These are phyloP conservation scores for Leuciscus waleckii DNA, from an alignment of 2,797 vertebrate species.

Conservation along the genomic window DNA sequence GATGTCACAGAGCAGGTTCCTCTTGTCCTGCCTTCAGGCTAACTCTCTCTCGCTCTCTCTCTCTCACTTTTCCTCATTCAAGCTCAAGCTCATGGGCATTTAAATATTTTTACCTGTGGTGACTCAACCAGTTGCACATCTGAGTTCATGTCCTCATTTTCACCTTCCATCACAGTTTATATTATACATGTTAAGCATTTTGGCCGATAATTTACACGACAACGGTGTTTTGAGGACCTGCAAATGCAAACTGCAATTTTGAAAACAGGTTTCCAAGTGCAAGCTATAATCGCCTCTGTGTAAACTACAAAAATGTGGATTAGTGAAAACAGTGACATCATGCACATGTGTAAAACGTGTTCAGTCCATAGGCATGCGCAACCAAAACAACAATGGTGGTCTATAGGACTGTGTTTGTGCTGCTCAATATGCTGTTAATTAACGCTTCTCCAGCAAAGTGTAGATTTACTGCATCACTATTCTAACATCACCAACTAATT, in stretches of 20 bases:
- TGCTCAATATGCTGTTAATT: no score
- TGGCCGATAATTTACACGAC: not conserved
- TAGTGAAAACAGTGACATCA: not conserved
- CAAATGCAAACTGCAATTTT: not conserved
- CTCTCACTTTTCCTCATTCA: not conserved
- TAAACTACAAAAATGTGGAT: not conserved
- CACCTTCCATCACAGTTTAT: not conserved
- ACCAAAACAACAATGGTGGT: not conserved
- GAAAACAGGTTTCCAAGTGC: not conserved
- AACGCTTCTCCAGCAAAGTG: no score
- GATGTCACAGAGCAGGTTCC: conserved; percentile 70
- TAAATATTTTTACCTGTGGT: conserved; percentile 26
- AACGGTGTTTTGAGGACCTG: rapidly evolving
- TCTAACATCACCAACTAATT: not conserved
- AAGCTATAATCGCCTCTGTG: not conserved
- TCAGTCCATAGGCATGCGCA: not conserved
- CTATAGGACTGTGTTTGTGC: not conserved
- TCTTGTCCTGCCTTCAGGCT: conserved; percentile 37
- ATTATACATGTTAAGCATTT: not conserved
- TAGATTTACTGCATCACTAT: no score
- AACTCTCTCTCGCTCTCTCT: conserved; percentile 15
- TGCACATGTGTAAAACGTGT: not conserved
- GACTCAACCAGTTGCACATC: conserved; percentile 19
- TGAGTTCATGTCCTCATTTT: not conserved
- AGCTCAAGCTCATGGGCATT: not conserved